Percentiles rank a stretch among this genome's conserved stretches.
phyloP scores from a whole-genome alignment of 1,140 invertebrate species.

The Brachionus rubens region DNA sequence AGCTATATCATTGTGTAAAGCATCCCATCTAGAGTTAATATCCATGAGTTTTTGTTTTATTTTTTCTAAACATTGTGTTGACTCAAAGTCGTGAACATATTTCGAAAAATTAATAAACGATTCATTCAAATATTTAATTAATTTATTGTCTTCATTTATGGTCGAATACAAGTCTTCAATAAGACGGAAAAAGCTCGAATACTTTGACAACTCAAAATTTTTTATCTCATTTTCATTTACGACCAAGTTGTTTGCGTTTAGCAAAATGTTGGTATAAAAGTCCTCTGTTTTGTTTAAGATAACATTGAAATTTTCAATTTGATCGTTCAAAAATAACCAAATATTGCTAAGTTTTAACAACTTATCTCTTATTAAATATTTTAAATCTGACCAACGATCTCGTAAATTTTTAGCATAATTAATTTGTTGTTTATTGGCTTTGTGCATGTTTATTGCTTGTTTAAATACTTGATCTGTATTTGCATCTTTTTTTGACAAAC shows the following conservation, averaged over 20 bases:
- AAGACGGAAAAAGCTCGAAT: neutral
- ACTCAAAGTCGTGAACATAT: conserved; percentile 16
- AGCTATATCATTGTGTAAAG: conserved; percentile 35
- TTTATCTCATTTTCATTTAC: conserved; percentile 1
- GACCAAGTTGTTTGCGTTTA: neutral
- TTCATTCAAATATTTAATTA: conserved; percentile 40
- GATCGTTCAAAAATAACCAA: conserved; percentile 41
- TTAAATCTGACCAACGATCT: neutral
- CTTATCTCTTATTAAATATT: conserved; percentile 18
- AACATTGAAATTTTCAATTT: conserved; percentile 41
- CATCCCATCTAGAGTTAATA: conserved; percentile 36
- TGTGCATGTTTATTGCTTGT: neutral
- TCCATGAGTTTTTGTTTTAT: neutral
- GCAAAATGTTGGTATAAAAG: conserved; percentile 23
- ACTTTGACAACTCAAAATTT: conserved; percentile 7
- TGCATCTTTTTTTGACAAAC: neutral
- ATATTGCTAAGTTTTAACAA: neutral
- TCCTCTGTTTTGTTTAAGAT: conserved; percentile 21
- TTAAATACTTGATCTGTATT: neutral
- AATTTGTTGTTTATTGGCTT: neutral
- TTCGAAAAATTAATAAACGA: conserved; percentile 42
- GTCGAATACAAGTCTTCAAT: conserved; percentile 41
- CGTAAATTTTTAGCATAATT: neutral
- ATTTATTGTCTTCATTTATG: conserved; percentile 38
- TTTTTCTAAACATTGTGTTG: conserved; percentile 20